These are phyloP conservation scores for Cyanoderma ruficeps DNA, from an alignment of 2,113 vertebrate species.

Conservation along the genomic window DNA sequence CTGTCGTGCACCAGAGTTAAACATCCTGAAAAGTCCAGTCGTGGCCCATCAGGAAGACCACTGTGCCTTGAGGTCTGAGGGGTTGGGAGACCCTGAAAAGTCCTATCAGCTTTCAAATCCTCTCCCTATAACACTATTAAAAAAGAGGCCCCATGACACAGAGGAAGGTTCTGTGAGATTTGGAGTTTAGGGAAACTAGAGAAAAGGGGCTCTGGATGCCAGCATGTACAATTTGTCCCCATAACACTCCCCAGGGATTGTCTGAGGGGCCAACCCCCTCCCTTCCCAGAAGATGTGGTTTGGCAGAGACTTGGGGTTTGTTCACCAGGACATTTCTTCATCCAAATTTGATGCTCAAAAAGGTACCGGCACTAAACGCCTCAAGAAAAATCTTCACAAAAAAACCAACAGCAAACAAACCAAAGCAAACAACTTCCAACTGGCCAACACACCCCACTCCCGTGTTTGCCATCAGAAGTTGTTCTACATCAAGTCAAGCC, in stretches of 20 bases:
- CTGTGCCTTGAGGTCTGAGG: not conserved
- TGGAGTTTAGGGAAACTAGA: not conserved
- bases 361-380: not conserved
- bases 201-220: not conserved
- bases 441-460: not conserved
- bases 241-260: not conserved
- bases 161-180: not conserved
- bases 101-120: not conserved
- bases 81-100: not conserved
- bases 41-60: not conserved
- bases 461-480: not conserved
- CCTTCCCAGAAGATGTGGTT: not conserved
- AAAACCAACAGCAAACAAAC: not conserved
- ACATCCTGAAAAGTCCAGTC: not conserved
- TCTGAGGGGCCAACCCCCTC: not conserved
- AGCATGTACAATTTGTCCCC: not conserved
- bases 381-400: not conserved
- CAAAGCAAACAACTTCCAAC: not conserved
- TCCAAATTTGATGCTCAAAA: not conserved
- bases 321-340: not conserved
- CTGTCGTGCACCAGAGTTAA: not conserved
- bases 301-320: not conserved
- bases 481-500: not conserved
- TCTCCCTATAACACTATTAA: not conserved
- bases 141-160: not conserved